Percentiles rank a stretch among this genome's conserved stretches.
These are phyloP conservation scores for Lithophane socia DNA, from an alignment of 2,888 invertebrate species.

Conservation along the genomic window DNA sequence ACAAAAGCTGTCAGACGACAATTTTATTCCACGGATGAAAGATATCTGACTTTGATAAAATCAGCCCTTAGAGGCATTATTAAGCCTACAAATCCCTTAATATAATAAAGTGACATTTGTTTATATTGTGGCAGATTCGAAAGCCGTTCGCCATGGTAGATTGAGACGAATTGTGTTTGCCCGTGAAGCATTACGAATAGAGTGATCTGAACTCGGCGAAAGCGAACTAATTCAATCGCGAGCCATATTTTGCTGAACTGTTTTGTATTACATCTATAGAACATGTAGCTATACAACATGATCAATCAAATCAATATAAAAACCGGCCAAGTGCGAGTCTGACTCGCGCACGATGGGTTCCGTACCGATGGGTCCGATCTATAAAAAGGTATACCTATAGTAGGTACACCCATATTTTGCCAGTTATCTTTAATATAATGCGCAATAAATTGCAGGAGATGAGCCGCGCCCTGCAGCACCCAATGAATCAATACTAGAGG, in stretches of 20 bases:
- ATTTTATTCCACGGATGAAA: too few relatives aligned
- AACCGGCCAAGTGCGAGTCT: not conserved
- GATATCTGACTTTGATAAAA: too few relatives aligned
- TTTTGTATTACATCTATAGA: not conserved
- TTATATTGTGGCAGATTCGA: constrained; percentile 42
- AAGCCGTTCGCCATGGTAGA: constrained; percentile 41
- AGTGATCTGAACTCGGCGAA: constrained; percentile 45
- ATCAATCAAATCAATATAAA: not conserved
- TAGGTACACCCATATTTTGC: not conserved
- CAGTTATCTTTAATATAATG: not conserved
- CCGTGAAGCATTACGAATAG: constrained; percentile 56
- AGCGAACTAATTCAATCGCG: constrained; percentile 58
- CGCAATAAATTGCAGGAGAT: not conserved
- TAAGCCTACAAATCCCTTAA: constrained; percentile 1
- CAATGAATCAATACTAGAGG: constrained; percentile 21
- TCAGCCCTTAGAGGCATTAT: too few relatives aligned
- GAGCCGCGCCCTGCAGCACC: not conserved
- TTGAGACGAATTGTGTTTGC: constrained; percentile 50
- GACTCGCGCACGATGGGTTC: too few relatives aligned
- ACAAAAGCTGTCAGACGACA: too few relatives aligned
- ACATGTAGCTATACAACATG: not conserved
- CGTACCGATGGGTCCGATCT: too few relatives aligned
- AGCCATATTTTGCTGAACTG: constrained; percentile 13
- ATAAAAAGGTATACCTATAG: too few relatives aligned
- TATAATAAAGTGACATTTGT: constrained; percentile 28